A percentile compares a stretch with the other conserved stretches of the same genome.
Conservation (phyloP, 2,113 vertebrate genomes). For the Peromyscus maniculatus region DNA sequence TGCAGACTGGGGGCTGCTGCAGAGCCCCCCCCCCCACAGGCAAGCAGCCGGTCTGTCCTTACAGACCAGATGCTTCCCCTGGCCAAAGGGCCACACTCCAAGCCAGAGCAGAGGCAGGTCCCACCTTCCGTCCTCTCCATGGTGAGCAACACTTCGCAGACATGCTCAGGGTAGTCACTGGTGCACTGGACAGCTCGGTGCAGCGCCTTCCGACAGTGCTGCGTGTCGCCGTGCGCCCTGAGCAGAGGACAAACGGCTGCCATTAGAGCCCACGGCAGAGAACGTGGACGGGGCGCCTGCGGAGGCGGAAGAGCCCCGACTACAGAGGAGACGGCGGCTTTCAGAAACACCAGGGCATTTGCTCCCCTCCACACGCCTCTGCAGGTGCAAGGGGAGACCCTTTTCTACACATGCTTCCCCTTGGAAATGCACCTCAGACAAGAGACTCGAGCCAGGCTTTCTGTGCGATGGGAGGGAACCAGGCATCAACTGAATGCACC, state of each 20-base stretch:
- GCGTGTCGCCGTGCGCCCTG: constrained; percentile 94
- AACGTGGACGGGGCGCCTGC: not conserved
- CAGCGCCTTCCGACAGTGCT: constrained; percentile 96
- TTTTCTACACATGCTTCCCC: not conserved
- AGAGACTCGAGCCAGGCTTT: not conserved
- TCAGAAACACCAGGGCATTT: not conserved
- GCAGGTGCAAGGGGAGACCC: not conserved
- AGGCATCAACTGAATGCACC: not conserved
- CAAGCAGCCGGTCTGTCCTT: not conserved
- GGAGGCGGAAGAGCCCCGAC: not conserved
- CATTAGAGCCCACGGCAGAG: not conserved
- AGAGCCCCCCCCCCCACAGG: not conserved
- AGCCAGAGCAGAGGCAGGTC: not conserved
- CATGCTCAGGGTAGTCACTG: constrained; percentile 97
- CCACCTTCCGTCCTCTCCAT: constrained; percentile 98
- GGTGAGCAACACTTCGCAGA: constrained; percentile 96
- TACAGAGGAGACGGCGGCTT: not conserved
- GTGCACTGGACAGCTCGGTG: constrained; percentile 98
- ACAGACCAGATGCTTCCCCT: not conserved
- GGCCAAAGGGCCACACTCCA: not conserved
- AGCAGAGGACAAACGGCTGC: not conserved
- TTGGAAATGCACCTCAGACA: not conserved
- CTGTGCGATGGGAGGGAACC: accelerated
- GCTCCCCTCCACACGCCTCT: not conserved
- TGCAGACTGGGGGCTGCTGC: not conserved